Base-by-base conservation (phyloP, 2,888 invertebrate genomes). In the Operophtera brumata region DNA sequence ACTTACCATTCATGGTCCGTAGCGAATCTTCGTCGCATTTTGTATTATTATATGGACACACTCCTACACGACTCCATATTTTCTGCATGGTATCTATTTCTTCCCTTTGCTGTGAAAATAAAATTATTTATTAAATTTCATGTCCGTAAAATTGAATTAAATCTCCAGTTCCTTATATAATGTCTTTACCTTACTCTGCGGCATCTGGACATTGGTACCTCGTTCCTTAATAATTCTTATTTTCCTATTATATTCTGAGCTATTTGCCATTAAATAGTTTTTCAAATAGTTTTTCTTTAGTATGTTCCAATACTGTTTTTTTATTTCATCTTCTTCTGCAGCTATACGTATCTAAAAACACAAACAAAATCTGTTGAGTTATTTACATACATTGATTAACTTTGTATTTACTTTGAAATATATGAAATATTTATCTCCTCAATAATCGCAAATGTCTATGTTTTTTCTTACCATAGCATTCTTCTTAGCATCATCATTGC, bases 1-100 rank as follows among this genome's bases (percentile, higher is more conserved):
- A 47, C 84, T 76, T 59, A 89, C 89, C 89, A 72, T 77, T 86
- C 83, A 89, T 85, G 37, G 82, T 81, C 68, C 78, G 80, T 65
- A 76, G 62, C 51, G 83, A 78, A 62, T 84, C 82, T 64, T 87
- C 86, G 30, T 62, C 75, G 61, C 88, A 89, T 34, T 66, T 62
- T 8, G 70, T 58, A 6, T 69, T 56, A 59, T 88, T 86, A 56
- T 82, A 88, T 6, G 82, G 78, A 65, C 89, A 90, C 2, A 90
- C 75, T n/a, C 82, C 74, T n/a, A 84, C 87, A 35, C 83, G 71
- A 53, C 86, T 87, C 89, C 89, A 89, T 48, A 88, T 85, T 57
- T 82, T 78, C 65, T 90, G 89, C 89, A 90, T 90, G 37, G 81
- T 78, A 44, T 89, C 86, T 56, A 88, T 87, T 78, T 88, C 87